Percentiles rank a stretch among this genome's conserved stretches.
Conservation (phyloP, 2,888 invertebrate species). For the Caenorhabditis plicata region DNA sequence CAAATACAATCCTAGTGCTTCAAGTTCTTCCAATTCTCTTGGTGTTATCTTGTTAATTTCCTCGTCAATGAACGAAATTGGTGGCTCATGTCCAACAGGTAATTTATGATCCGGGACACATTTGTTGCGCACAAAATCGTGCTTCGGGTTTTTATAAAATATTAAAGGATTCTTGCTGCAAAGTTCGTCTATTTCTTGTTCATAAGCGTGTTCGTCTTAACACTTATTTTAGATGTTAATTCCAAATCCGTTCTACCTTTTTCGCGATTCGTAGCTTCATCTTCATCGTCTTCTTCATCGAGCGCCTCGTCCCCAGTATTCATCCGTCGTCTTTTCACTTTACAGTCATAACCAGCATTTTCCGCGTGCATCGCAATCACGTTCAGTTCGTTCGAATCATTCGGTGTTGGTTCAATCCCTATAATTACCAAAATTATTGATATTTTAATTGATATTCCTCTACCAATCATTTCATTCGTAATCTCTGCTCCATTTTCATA, state of each 20-base stretch:
- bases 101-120: slow-evolving; percentile 29
- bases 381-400: slow-evolving; percentile 12
- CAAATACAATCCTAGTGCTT: slow-evolving; percentile 28
- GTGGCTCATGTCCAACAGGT: slow-evolving; percentile 21
- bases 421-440: too few relatives aligned
- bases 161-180: slow-evolving; percentile 14
- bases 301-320: not conserved
- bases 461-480: slow-evolving; percentile 5
- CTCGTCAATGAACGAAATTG: slow-evolving; percentile 16
- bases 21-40: slow-evolving; percentile 27
- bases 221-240: not conserved
- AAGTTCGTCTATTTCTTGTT: slow-evolving; percentile 18
- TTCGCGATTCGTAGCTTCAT: slow-evolving; percentile 1
- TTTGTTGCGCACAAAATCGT: slow-evolving; percentile 30
- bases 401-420: not conserved
- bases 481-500: slow-evolving; percentile 9
- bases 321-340: not conserved
- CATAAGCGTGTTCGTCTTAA: not conserved
- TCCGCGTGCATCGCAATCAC: slow-evolving; percentile 40
- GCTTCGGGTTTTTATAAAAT: slow-evolving; percentile 28
- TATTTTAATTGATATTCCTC: too few relatives aligned
- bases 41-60: slow-evolving; percentile 19
- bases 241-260: not conserved
- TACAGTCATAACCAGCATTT: slow-evolving; percentile 5
- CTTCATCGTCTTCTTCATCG: slow-evolving; percentile 14